Evolutionary conservation across 1,140 invertebrate genomes (phyloP), one percentile per base, ranked within the genome.

Genomic region (Apis florea): DNA sequence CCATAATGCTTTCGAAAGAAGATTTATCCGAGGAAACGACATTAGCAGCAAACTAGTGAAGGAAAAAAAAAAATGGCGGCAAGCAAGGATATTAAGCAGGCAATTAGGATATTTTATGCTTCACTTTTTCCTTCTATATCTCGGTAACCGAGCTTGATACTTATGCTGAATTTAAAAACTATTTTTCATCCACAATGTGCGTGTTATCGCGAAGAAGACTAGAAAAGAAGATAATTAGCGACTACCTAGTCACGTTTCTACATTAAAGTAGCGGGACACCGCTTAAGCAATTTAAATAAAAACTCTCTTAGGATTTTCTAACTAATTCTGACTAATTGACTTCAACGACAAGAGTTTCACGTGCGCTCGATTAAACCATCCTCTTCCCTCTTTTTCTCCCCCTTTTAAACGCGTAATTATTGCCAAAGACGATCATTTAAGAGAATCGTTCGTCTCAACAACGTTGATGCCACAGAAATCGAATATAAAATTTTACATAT

Each of bases 241-340:
- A 76, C 31, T 58, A 78, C 21, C 63, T 77, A 68, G 74, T 56
- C 66, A 59, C 75, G 64, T 59, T 40, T 77, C 24, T 47, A 58
- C 31, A 15, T 21, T 56, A 58, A 68, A 68, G 31, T 47, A 12
- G 75, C 51, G 6, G 11, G 17, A 40, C 31, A 40, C 31, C 49
- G 21, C 31, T 66, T 68, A 64, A 58, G 66, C 12, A 17, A 64
- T 68, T 77, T 58, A 77, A 58, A 58, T 68, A 68, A 68, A 76
- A 77, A 58, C 17, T 69, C 53, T 21, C 17, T 26, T 11, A n/a
- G n/a, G 24, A 6, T 26, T 12, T 49, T n/a, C 53, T 59, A 21
- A 59, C 47, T 78, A 78, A 69, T 78, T 69, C 53, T 59, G 26
- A 59, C 47, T 78, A 78, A 69, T 78, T 69, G 75, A 24, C 53